Conservation (phyloP, 2,888 invertebrate genomes). For the Rhabditophanes sp. region DNA sequence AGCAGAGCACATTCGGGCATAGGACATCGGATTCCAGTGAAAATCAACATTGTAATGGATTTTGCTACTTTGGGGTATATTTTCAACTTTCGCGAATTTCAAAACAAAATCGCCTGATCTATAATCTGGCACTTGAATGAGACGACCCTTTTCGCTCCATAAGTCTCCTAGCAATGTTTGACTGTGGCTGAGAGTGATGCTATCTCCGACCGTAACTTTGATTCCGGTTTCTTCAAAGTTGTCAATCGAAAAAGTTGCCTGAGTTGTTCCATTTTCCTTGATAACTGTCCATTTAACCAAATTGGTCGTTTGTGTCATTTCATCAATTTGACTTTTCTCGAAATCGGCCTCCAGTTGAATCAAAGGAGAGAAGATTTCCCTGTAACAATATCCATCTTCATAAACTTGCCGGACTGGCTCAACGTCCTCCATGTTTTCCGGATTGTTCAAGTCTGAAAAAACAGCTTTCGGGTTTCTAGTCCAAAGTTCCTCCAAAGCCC, state of each 20-base stretch:
- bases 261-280: too few relatives aligned
- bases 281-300: too few relatives aligned
- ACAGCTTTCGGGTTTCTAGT: too few relatives aligned
- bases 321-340: too few relatives aligned
- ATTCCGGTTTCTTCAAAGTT: too few relatives aligned
- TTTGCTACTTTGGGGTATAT: slow-evolving; percentile 77
- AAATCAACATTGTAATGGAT: slow-evolving; percentile 90
- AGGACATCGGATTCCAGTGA: slow-evolving; percentile 37
- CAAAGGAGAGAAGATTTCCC: slow-evolving; percentile 88
- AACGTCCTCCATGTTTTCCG: slow-evolving; percentile 90
- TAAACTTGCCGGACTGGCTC: slow-evolving; percentile 68
- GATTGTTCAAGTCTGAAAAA: too few relatives aligned
- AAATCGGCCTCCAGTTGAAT: slow-evolving; percentile 95
- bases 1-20: slow-evolving; percentile 23
- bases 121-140: slow-evolving; percentile 60
- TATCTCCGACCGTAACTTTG: slow-evolving; percentile 98
- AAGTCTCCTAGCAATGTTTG: slow-evolving; percentile 29
- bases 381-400: slow-evolving; percentile 97
- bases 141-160: slow-evolving; percentile 95
- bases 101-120: too few relatives aligned
- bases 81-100: slow-evolving; percentile 58
- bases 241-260: too few relatives aligned
- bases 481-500: slow-evolving; percentile 94
- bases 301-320: too few relatives aligned
- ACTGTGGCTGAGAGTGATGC: slow-evolving; percentile 64